phyloP scores from a whole-genome alignment of 1,140 invertebrate species.

The Drosophila yakuba region DNA sequence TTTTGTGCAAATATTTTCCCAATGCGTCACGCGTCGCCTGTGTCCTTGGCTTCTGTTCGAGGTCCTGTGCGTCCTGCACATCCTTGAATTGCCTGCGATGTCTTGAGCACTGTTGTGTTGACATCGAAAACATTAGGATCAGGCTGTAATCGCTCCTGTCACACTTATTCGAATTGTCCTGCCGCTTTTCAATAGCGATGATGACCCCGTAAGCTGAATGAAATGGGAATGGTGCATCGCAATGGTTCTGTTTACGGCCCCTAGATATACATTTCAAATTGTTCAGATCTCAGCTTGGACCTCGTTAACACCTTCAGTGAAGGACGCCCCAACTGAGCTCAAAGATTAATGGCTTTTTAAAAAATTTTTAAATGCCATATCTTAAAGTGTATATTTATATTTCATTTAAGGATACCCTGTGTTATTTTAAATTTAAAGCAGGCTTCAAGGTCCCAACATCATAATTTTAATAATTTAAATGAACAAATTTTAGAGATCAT shows the following conservation, averaged over 20 bases:
- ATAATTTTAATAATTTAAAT: no score
- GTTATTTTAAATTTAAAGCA: no score
- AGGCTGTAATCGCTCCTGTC: slow-evolving; percentile 75
- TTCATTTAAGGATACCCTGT: no score
- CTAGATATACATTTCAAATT: slow-evolving; percentile 44
- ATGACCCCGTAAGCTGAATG: slow-evolving; percentile 63
- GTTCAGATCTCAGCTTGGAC: slow-evolving; percentile 20
- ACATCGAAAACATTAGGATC: slow-evolving; percentile 59
- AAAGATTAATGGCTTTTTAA: slow-evolving; percentile 14
- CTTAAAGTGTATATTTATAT: no score
- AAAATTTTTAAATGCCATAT: no score
- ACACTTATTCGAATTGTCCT: slow-evolving; percentile 79
- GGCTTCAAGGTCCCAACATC: no score
- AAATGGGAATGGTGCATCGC: slow-evolving; percentile 62
- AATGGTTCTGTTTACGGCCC: slow-evolving; percentile 42
- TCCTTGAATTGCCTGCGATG: slow-evolving; percentile 45
- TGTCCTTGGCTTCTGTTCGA: slow-evolving; percentile 78
- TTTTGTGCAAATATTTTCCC: slow-evolving; percentile 72
- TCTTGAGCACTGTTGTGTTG: slow-evolving; percentile 59
- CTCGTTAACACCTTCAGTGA: slow-evolving; percentile 59
- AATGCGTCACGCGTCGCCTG: slow-evolving; percentile 75
- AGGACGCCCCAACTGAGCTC: slow-evolving; percentile 11
- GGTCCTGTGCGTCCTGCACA: slow-evolving; percentile 43
- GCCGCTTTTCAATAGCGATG: slow-evolving; percentile 53
- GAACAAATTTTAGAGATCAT: no score